Conservation (phyloP, 2,888 invertebrate species). For the Dryobotodes eremita region DNA sequence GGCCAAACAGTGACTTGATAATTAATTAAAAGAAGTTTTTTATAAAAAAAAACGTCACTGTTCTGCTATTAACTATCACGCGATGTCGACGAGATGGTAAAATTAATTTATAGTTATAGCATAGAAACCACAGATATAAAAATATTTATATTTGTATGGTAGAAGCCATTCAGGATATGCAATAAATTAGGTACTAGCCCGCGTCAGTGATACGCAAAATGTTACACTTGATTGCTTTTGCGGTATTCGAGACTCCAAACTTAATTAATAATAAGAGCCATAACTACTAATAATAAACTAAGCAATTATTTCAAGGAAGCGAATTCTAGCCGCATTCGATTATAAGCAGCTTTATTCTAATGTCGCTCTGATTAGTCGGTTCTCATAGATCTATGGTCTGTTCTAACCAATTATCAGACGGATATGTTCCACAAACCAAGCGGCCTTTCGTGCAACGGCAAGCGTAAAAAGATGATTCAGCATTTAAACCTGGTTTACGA, state of each 20-base stretch:
- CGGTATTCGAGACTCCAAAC: conserved; percentile 36
- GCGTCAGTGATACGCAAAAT: conserved; percentile 28
- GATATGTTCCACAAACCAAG: conserved; percentile 6
- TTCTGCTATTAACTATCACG: conserved; percentile 49
- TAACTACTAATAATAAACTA: too few relatives aligned
- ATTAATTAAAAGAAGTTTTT: too few relatives aligned
- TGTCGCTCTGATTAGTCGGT: neutral
- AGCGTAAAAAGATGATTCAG: conserved; percentile 26
- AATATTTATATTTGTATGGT: too few relatives aligned
- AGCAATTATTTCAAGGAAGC: conserved; percentile 16
- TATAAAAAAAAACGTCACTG: too few relatives aligned
- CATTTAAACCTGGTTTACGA: conserved; percentile 47
- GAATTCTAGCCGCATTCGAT: conserved; percentile 6
- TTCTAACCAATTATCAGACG: neutral
- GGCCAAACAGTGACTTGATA: too few relatives aligned
- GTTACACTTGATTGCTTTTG: conserved; percentile 42
- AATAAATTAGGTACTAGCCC: conserved; percentile 19
- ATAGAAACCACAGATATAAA: too few relatives aligned
- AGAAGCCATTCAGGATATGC: conserved; percentile 18
- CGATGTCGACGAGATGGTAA: conserved; percentile 38
- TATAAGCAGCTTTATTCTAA: neutral
- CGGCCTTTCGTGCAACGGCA: conserved; percentile 22
- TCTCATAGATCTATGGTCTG: neutral
- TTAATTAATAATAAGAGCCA: too few relatives aligned
- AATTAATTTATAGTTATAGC: conserved; percentile 27